Percentiles rank a stretch among this genome's conserved stretches.
Conservation (phyloP, 2,888 invertebrate species). For the Rosalia funebris region DNA sequence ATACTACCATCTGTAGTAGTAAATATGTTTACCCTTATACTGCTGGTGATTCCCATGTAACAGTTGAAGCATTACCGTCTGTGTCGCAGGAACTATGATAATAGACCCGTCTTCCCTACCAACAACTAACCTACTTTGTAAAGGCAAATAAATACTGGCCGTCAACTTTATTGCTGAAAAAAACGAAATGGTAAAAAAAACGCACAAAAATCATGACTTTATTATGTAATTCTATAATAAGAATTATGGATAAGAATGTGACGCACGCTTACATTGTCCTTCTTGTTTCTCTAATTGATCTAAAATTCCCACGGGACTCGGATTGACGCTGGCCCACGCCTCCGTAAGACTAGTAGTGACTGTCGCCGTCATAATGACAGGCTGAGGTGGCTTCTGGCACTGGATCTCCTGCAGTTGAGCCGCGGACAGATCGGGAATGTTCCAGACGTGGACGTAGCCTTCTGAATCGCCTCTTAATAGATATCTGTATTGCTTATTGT, state of each 20-base stretch:
- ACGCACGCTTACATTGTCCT: slow-evolving; percentile 70
- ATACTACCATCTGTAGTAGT: background rate
- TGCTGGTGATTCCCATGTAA: slow-evolving; percentile 89
- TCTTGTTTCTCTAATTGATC: slow-evolving; percentile 86
- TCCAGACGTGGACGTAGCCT: slow-evolving; percentile 90
- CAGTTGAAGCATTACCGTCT: slow-evolving; percentile 92
- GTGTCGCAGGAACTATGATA: slow-evolving; percentile 94
- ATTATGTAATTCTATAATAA: too few species aligned
- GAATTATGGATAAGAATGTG: too few species aligned
- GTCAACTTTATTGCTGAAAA: slow-evolving; percentile 79
- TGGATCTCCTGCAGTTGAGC: slow-evolving; percentile 70
- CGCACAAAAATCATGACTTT: too few species aligned
- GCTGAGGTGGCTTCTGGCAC: slow-evolving; percentile 65
- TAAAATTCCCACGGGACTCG: slow-evolving; percentile 89
- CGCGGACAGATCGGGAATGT: slow-evolving; percentile 82
- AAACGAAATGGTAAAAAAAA: slow-evolving; percentile 19
- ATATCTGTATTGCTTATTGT: slow-evolving; percentile 73
- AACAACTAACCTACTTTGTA: slow-evolving; percentile 92
- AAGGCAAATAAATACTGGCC: slow-evolving; percentile 92
- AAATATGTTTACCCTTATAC: slow-evolving; percentile 70
- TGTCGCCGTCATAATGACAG: slow-evolving; percentile 74
- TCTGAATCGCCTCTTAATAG: slow-evolving; percentile 91
- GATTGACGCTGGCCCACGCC: slow-evolving; percentile 89
- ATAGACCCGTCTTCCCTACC: slow-evolving; percentile 96
- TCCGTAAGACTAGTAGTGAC: slow-evolving; percentile 83